Evolutionary conservation across 2,113 vertebrate genomes (phyloP).

Genomic region (Dendropsophus ebraccatus): DNA sequence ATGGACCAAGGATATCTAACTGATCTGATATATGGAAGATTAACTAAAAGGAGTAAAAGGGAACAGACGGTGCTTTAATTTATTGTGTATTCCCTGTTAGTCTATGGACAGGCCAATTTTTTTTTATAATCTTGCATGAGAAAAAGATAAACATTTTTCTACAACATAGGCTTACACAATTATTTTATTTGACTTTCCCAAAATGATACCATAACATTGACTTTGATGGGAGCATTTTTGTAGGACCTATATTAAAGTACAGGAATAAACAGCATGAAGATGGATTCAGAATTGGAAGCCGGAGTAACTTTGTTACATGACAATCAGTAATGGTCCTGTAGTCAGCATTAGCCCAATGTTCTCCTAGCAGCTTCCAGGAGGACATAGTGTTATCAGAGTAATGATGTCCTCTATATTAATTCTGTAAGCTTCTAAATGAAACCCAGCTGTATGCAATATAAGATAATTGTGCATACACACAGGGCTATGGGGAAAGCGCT

Average conservation of each 20-base stretch:
- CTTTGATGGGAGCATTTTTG: too few relatives aligned
- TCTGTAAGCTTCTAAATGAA: constrained; percentile 39
- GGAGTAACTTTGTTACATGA: background rate
- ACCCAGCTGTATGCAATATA: constrained; percentile 46
- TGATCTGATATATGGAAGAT: too few relatives aligned
- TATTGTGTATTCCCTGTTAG: too few relatives aligned
- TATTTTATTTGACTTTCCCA: too few relatives aligned
- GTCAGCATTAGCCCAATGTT: background rate
- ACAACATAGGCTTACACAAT: too few relatives aligned
- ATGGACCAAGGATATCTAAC: too few relatives aligned
- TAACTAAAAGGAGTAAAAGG: too few relatives aligned
- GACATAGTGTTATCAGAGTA: constrained; percentile 26
- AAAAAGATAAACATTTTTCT: too few relatives aligned
- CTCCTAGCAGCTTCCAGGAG: background rate
- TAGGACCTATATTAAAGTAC: background rate
- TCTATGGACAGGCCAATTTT: too few relatives aligned
- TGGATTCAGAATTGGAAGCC: background rate
- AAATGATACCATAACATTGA: too few relatives aligned
- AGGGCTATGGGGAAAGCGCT: constrained; percentile 9
- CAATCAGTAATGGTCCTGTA: constrained; percentile 20
- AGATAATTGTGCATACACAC: constrained; percentile 52
- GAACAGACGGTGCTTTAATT: too few relatives aligned
- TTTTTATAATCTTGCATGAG: too few relatives aligned
- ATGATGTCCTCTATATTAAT: constrained; percentile 25
- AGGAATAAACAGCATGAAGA: background rate